Conservation (phyloP, 1,140 invertebrate genomes). For the Magallana angulata region DNA sequence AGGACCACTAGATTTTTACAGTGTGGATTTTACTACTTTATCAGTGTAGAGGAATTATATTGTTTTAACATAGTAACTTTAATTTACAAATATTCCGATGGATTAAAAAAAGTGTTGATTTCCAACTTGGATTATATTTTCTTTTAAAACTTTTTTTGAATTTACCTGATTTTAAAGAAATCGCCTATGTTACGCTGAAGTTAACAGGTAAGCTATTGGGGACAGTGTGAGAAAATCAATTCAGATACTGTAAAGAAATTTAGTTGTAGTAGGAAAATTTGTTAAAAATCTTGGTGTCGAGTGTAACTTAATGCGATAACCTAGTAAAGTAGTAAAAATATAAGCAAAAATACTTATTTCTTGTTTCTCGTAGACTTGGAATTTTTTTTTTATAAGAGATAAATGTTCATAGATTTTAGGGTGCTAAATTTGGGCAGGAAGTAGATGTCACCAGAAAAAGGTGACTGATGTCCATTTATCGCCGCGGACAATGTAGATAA, state of each 20-base stretch:
- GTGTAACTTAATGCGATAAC: no score
- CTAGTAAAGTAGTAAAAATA: no score
- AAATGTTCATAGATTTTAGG: no score
- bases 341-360: no score
- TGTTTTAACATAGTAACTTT: neutral
- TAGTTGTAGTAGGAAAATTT: no score
- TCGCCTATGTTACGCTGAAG: neutral
- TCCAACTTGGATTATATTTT: neutral
- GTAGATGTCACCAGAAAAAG: neutral
- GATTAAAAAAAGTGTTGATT: slow-evolving; percentile 18
- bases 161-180: neutral
- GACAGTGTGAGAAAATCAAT: no score
- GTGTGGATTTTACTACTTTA: neutral
- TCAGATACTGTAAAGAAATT: no score
- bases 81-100: neutral
- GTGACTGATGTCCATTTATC: slow-evolving; percentile 21
- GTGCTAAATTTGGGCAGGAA: neutral
- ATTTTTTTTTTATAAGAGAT: no score
- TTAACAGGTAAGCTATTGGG: neutral
- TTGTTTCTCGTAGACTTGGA: no score
- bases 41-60: neutral
- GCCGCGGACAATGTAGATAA: slow-evolving; percentile 22
- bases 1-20: neutral
- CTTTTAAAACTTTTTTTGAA: neutral
- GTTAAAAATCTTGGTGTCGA: no score